Conservation (phyloP, 2,113 vertebrate genomes). For the Python bivittatus region DNA sequence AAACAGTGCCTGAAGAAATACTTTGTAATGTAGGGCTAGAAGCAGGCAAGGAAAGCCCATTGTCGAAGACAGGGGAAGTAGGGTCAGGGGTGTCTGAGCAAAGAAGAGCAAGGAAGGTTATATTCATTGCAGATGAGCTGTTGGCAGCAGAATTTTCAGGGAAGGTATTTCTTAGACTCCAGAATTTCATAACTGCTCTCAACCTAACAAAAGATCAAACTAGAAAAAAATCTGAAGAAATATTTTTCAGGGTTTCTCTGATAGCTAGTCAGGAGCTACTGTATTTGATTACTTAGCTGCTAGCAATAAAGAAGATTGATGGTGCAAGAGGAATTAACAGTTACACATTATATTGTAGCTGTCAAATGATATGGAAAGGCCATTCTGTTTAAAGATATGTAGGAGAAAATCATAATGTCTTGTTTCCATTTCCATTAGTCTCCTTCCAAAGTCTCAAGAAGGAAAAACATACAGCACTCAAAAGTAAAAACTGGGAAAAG, state of each 20-base stretch:
- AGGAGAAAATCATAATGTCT: not conserved
- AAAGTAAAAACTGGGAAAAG: not conserved
- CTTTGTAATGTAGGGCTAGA: slow-evolving; percentile 17
- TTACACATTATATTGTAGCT: not conserved
- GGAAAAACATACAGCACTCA: not conserved
- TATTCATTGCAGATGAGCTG: not conserved
- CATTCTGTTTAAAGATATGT: not conserved
- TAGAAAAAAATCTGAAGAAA: not conserved
- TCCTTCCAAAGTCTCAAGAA: not conserved
- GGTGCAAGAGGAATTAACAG: not conserved
- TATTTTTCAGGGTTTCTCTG: not conserved
- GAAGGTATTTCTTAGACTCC: not conserved
- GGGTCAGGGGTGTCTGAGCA: slow-evolving; percentile 21
- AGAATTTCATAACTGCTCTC: not conserved
- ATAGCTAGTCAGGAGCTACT: not conserved
- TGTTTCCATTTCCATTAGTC: slow-evolving; percentile 4
- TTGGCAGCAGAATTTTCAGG: not conserved
- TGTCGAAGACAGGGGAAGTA: not conserved
- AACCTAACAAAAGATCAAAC: not conserved
- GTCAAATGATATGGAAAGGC: not conserved
- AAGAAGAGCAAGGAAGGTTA: slow-evolving; percentile 30
- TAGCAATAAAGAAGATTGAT: not conserved
- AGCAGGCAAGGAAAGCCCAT: slow-evolving; percentile 19
- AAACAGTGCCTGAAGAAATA: slow-evolving; percentile 9
- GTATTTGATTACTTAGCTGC: not conserved